Conservation (phyloP, 2,888 invertebrate species). For the Masnerella sp. region DNA sequence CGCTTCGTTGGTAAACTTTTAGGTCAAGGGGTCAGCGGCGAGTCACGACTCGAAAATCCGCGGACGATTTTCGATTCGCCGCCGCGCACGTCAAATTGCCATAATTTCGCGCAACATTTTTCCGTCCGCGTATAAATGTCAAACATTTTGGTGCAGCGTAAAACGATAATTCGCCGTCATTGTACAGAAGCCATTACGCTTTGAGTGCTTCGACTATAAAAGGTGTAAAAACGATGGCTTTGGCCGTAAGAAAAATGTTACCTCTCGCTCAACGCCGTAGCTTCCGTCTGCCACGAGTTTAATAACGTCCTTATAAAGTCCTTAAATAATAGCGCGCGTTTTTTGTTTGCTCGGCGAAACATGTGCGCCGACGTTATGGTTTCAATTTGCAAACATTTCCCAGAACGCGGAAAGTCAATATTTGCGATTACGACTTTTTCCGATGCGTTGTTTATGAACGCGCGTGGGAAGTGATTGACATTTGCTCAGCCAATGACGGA, state of each 20-base stretch:
- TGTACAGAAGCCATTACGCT: constrained; percentile 30
- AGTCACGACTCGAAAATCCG: constrained; percentile 10
- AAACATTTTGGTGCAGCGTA: constrained; percentile 29
- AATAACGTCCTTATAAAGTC: constrained; percentile 41
- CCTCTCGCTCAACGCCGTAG: constrained; percentile 19
- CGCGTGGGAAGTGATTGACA: too few species aligned
- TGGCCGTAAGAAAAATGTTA: constrained; percentile 38
- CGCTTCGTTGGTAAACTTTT: too few species aligned
- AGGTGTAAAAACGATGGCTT: constrained; percentile 27
- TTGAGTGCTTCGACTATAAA: constrained; percentile 39
- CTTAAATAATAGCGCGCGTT: constrained; percentile 21
- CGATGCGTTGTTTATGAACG: too few species aligned
- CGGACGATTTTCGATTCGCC: constrained; percentile 10
- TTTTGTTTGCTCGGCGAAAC: constrained; percentile 23
- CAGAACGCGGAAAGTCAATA: constrained; percentile 4
- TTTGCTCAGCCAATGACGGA: too few species aligned
- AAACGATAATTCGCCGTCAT: constrained; percentile 37
- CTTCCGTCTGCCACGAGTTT: constrained; percentile 25
- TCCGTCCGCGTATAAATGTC: constrained; percentile 41
- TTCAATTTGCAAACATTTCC: constrained; percentile 21
- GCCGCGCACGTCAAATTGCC: constrained; percentile 29
- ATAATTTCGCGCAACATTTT: constrained; percentile 35
- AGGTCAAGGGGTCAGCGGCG: not conserved
- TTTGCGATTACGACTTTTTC: not conserved
- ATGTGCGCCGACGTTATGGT: constrained; percentile 8